These are phyloP conservation scores for Montipora sp. DNA, from an alignment of 64 coral and sea anemone species.

Conservation along the genomic window DNA sequence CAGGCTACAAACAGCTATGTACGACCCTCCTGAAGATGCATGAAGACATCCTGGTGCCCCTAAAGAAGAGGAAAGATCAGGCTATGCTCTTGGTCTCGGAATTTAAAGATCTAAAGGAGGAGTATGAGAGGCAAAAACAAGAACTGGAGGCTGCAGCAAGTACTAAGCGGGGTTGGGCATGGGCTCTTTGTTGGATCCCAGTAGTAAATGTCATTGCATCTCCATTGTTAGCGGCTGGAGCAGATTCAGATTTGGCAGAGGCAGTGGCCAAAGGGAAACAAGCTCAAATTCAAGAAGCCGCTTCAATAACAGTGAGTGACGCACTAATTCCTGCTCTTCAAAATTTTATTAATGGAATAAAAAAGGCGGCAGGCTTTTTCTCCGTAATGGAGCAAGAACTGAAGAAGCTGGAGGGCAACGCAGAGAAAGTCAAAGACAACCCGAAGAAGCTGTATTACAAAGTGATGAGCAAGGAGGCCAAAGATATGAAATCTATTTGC, in stretches of 20 bases:
- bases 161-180: not conserved
- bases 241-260: slow-evolving; percentile 6
- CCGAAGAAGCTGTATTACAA: slow-evolving; percentile 9
- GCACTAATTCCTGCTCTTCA: slow-evolving; percentile 26
- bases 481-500: slow-evolving; percentile 10
- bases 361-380: slow-evolving; percentile 22
- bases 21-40: slow-evolving; percentile 12
- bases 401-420: slow-evolving; percentile 9
- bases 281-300: slow-evolving; percentile 23
- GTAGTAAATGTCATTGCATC: not conserved
- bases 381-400: slow-evolving; percentile 30
- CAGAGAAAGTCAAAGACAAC: not conserved
- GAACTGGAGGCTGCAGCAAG: not conserved
- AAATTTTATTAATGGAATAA: not conserved
- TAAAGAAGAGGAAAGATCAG: slow-evolving; percentile 30
- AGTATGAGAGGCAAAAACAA: not conserved
- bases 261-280: not conserved
- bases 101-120: not conserved
- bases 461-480: slow-evolving; percentile 19
- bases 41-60: slow-evolving; percentile 38
- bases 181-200: slow-evolving; percentile 23
- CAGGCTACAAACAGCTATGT: not conserved
- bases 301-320: not conserved
- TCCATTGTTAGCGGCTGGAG: not conserved
- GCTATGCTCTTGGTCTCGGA: slow-evolving; percentile 10